Percentiles rank a stretch among this genome's conserved stretches.
phyloP scores from a whole-genome alignment of 2,888 invertebrate genomes.

The Sipunculus nudus region DNA sequence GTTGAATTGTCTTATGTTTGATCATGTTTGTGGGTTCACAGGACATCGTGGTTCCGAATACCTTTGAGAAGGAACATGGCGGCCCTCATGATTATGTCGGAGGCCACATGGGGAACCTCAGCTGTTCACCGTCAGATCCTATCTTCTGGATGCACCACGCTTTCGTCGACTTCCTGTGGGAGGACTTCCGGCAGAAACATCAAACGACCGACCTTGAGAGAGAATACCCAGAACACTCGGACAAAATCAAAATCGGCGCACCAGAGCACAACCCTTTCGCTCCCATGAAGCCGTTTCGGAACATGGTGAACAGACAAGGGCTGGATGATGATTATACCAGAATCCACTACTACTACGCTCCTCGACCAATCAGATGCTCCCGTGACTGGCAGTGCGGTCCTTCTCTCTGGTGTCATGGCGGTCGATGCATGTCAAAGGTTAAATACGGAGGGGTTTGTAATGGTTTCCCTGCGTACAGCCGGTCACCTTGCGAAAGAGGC shows the following conservation, averaged over 20 bases:
- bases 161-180: conserved; percentile 63
- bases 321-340: conserved; percentile 17
- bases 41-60: too few relatives aligned
- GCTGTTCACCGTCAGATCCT: conserved; percentile 61
- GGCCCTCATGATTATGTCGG: conserved; percentile 58
- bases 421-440: conserved; percentile 22
- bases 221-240: not conserved
- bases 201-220: not conserved
- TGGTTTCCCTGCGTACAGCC: too few relatives aligned
- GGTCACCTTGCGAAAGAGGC: too few relatives aligned
- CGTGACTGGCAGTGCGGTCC: conserved; percentile 11
- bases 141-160: conserved; percentile 62
- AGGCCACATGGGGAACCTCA: conserved; percentile 57
- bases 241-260: not conserved
- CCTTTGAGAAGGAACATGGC: conserved; percentile 49
- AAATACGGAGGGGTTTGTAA: too few relatives aligned
- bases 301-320: conserved; percentile 7
- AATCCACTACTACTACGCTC: conserved; percentile 19
- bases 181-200: conserved; percentile 3
- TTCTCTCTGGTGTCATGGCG: conserved; percentile 22
- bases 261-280: not conserved
- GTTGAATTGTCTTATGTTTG: too few relatives aligned
- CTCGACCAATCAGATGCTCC: conserved; percentile 11
- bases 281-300: conserved; percentile 16
- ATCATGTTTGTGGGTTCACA: too few relatives aligned